Base-by-base conservation (phyloP, 1,140 invertebrate species). In the Rhopalosiphum padi region DNA sequence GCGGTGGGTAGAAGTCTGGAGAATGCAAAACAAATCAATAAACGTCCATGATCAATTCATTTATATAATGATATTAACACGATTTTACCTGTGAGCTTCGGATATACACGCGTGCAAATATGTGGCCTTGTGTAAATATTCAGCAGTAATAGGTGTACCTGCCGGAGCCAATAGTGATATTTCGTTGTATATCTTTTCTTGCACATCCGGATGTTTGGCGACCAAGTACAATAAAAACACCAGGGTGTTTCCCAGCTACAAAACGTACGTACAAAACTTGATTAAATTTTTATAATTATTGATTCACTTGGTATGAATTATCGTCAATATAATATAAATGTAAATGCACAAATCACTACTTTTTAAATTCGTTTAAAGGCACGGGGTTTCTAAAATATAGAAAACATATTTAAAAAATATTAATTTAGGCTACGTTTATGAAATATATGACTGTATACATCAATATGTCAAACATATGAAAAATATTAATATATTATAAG, bases 21-120 rank as follows among this genome's bases (percentile, higher is more conserved):
- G 37, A 93, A 93, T 9, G 11, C 18, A 30, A n/a, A 48, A 25
- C 22, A 23, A 15, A 25, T 43, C 25, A 41, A 37, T 83, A 23
- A 41, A 5, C 8, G 8, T 41, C 8, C 1, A 25, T 11, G 43
- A 85, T 4, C 43, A 43, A 43, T 85, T 41, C 7, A 43, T 41
- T 25, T 85, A 51, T n/a, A n/a, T n/a, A 15, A n/a, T n/a, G 21
- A 77, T 35, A 18, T 41, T 23, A 43, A 23, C 9, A 9, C 3
- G 0, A 85, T 85, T 37, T 92, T 94, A 96, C 96, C 96, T 96
- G 95, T 98, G 98, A 1, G 97, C 96, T 96, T 99, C 98, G 91
- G 97, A 97, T 8, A 99, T 96, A 94, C 98, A 99, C 5, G 98
- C 98, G 94, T 97, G 97, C 1, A 98, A 96, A 94, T 98, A 98